Conservation (phyloP, 1,140 invertebrate genomes). For the Sitodiplosis mosellana region DNA sequence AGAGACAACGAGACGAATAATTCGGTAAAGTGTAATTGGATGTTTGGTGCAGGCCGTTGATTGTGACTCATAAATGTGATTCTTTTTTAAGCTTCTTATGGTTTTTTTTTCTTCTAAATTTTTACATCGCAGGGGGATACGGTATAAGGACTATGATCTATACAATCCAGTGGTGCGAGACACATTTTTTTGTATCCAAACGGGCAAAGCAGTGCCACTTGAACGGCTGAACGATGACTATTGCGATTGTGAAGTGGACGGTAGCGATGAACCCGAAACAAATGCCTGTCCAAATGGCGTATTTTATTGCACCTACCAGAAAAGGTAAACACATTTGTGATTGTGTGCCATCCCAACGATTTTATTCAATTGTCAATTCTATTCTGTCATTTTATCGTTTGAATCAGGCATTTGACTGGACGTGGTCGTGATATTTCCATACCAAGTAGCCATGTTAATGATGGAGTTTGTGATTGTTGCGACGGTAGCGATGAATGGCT, state of each 20-base stretch:
- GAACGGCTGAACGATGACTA: slow-evolving; percentile 80
- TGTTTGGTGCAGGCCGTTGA: background rate
- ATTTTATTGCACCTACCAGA: slow-evolving; percentile 48
- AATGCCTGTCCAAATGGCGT: slow-evolving; percentile 64
- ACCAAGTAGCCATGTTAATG: slow-evolving; percentile 58
- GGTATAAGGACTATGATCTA: slow-evolving; percentile 21
- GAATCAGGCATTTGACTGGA: slow-evolving; percentile 19
- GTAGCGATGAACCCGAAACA: slow-evolving; percentile 80
- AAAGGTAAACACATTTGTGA: too few relatives aligned
- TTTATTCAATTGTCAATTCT: too few relatives aligned
- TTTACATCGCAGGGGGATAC: slow-evolving; percentile 13
- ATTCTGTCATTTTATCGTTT: too few relatives aligned
- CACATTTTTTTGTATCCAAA: slow-evolving; percentile 16
- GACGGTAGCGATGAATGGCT: slow-evolving; percentile 57
- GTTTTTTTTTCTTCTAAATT: background rate
- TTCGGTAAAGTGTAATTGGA: background rate
- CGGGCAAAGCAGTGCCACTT: slow-evolving; percentile 17
- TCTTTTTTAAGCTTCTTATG: background rate
- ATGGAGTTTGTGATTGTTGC: slow-evolving; percentile 86
- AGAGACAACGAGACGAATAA: background rate
- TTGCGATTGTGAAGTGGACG: slow-evolving; percentile 72
- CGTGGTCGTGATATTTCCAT: slow-evolving; percentile 20
- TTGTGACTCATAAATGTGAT: background rate
- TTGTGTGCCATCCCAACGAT: too few relatives aligned
- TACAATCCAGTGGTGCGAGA: slow-evolving; percentile 21